These are phyloP conservation scores for Aspidiotus rigidus DNA, from an alignment of 2,888 invertebrate species.

Conservation along the genomic window DNA sequence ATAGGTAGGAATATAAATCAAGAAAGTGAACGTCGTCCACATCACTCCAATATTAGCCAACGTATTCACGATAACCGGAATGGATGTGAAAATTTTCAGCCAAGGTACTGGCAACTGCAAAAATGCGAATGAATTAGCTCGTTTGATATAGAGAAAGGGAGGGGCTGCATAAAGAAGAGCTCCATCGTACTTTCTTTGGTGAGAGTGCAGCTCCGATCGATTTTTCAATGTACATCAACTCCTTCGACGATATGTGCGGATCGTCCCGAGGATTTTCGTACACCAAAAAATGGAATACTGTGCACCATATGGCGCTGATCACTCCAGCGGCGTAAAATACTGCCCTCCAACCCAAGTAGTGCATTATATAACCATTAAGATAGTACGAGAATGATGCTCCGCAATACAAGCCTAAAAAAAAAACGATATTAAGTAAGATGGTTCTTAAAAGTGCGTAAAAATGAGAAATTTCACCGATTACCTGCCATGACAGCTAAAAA, in stretches of 20 bases:
- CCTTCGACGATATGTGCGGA: constrained; percentile 53
- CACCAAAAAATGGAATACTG: constrained; percentile 53
- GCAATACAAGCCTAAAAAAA: constrained; percentile 51
- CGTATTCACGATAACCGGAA: constrained; percentile 56
- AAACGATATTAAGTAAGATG: neutral
- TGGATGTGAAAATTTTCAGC: constrained; percentile 51
- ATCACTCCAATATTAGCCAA: constrained; percentile 56
- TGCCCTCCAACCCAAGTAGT: constrained; percentile 58
- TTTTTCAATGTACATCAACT: constrained; percentile 51
- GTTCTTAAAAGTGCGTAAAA: neutral
- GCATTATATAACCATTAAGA: constrained; percentile 56
- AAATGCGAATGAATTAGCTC: neutral
- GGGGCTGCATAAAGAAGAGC: neutral
- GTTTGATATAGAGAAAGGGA: neutral
- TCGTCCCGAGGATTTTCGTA: constrained; percentile 56
- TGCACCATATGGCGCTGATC: constrained; percentile 56
- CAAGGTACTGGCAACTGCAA: constrained; percentile 51
- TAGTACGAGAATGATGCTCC: constrained; percentile 60
- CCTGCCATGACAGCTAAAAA: constrained; percentile 55
- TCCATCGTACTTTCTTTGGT: constrained; percentile 40
- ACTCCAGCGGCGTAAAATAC: constrained; percentile 59
- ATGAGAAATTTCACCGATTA: constrained; percentile 37
- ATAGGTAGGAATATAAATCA: constrained; percentile 61
- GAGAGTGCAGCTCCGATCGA: constrained; percentile 47
- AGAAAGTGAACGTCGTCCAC: constrained; percentile 60